A percentile compares a stretch with the other conserved stretches of the same genome.
Conservation (phyloP, 2,113 vertebrate species). For the Bungarus multicinctus region DNA sequence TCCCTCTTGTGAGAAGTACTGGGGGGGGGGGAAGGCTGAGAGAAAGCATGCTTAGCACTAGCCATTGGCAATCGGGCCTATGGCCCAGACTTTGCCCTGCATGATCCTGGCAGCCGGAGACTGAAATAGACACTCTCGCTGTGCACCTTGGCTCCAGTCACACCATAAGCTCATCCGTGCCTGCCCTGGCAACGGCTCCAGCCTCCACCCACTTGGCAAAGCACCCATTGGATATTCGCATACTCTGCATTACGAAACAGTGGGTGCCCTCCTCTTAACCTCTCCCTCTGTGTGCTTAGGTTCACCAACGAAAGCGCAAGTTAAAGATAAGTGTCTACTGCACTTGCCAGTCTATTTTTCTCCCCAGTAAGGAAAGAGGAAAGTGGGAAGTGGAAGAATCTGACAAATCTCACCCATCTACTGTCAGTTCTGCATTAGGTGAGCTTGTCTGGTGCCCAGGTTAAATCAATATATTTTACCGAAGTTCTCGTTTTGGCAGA, state of each 20-base stretch:
- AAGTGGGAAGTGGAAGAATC: background rate
- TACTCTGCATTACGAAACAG: conserved; percentile 44
- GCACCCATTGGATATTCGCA: conserved; percentile 39
- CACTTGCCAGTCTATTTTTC: background rate
- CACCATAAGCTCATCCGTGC: conserved; percentile 45
- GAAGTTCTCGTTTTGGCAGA: background rate
- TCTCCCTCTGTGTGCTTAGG: conserved; percentile 10
- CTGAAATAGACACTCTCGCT: conserved; percentile 51
- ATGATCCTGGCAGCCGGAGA: background rate
- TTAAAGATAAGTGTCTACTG: background rate
- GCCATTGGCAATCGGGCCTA: conserved; percentile 22
- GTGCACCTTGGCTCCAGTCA: conserved; percentile 58
- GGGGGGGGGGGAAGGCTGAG: background rate
- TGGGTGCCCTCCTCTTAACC: conserved; percentile 41
- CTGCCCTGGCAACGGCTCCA: conserved; percentile 54
- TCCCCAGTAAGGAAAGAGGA: background rate
- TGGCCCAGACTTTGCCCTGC: conserved; percentile 30
- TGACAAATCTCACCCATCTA: background rate
- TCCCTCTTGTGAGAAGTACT: conserved; percentile 3
- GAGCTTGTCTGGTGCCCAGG: background rate
- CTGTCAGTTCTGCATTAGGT: background rate
- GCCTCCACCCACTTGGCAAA: conserved; percentile 60
- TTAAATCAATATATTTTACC: background rate
- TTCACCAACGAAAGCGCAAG: background rate
- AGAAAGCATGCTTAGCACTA: background rate